Percentiles rank a stretch among this genome's conserved stretches.
Conservation (phyloP, 2,113 vertebrate species). For the Pomatostomus ruficeps region DNA sequence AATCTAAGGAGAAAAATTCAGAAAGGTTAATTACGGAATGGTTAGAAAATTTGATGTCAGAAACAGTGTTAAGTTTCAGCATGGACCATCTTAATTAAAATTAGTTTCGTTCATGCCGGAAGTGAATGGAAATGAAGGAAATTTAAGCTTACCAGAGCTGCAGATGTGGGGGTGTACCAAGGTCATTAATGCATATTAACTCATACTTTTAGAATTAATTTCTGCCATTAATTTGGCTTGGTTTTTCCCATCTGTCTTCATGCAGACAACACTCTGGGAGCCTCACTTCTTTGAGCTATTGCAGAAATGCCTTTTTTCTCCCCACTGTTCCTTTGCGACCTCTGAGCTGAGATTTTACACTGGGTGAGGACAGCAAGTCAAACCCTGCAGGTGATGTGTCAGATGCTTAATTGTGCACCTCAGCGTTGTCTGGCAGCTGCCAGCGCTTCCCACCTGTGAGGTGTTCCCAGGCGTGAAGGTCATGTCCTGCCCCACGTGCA, state of each 20-base stretch:
- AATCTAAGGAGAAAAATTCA: background rate
- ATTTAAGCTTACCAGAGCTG: background rate
- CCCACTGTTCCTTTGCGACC: fast-evolving
- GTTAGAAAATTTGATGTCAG: background rate
- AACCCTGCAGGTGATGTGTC: background rate
- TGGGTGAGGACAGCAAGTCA: background rate
- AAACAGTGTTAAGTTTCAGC: background rate
- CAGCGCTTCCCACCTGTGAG: background rate
- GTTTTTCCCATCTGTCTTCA: background rate
- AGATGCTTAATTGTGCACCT: background rate
- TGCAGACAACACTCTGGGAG: background rate
- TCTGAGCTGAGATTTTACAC: fast-evolving
- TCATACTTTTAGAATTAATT: background rate
- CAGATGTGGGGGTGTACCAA: background rate
- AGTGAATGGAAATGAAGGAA: background rate
- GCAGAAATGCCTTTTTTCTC: background rate
- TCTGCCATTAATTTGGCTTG: background rate
- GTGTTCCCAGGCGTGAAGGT: background rate
- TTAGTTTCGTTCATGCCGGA: background rate
- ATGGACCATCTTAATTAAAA: background rate
- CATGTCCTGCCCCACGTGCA: fast-evolving
- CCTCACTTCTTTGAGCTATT: background rate
- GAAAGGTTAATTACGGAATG: background rate
- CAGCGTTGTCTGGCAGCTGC: background rate
- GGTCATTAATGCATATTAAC: background rate